phyloP scores from a whole-genome alignment of 2,888 invertebrate species.

The Mythimna albipuncta region DNA sequence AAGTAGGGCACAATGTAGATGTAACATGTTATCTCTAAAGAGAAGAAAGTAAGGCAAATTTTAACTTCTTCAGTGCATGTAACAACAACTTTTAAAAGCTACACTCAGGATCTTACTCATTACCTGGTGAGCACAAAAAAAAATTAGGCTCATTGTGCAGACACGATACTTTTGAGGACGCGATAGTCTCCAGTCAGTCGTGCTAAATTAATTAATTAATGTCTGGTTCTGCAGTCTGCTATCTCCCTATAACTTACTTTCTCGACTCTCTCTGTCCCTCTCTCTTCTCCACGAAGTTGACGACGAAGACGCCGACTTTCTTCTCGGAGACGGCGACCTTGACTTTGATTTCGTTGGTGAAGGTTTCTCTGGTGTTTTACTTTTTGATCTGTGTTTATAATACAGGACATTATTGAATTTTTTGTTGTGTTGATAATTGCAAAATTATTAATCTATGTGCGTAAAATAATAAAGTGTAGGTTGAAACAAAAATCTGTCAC shows the following conservation, averaged over 20 bases:
- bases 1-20: no score
- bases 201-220: neutral
- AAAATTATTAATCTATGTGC: neutral
- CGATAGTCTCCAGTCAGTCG: no score
- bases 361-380: conserved; percentile 86
- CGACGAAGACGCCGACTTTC: conserved; percentile 66
- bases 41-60: no score
- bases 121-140: no score
- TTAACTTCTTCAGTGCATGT: no score
- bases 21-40: no score
- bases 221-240: neutral
- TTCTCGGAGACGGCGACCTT: conserved; percentile 87
- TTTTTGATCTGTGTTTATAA: conserved; percentile 78
- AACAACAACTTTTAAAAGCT: no score
- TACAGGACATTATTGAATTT: neutral
- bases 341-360: conserved; percentile 85
- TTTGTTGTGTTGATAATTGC: neutral
- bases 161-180: no score
- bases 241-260: conserved; percentile 45
- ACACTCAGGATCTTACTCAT: no score
- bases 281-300: conserved; percentile 80
- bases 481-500: neutral
- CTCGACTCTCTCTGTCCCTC: conserved; percentile 74
- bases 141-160: no score
- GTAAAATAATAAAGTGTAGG: neutral